A percentile compares a stretch with the other conserved stretches of the same genome.
Conservation (phyloP, 2,888 invertebrate species). For the Drymonia ruficornis region DNA sequence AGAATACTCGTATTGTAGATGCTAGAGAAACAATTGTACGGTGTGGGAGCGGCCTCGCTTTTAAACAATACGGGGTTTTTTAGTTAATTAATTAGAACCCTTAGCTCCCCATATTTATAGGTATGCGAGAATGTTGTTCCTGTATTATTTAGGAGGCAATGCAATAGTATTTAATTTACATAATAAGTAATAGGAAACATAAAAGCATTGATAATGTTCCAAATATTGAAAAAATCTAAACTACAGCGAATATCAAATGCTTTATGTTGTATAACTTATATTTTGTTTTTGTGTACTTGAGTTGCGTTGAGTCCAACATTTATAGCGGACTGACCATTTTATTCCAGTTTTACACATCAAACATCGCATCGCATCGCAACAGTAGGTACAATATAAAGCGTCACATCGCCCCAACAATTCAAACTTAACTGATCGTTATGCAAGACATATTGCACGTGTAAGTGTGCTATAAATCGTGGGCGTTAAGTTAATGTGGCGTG, state of each 20-base stretch:
- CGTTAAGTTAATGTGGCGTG: not conserved
- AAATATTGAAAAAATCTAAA: no score
- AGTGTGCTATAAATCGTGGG: slow-evolving; percentile 10
- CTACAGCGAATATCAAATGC: no score
- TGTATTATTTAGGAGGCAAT: no score
- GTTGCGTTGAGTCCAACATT: not conserved
- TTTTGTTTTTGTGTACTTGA: no score
- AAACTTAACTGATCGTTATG: slow-evolving; percentile 12
- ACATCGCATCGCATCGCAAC: not conserved
- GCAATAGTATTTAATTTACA: no score
- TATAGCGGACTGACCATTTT: not conserved
- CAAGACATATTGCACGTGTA: slow-evolving; percentile 9
- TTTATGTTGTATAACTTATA: no score
- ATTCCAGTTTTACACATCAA: not conserved
- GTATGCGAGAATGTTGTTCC: no score
- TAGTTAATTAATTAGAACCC: no score
- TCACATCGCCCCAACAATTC: not conserved
- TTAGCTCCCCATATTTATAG: no score
- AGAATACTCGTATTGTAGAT: not conserved
- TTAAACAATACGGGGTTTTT: no score
- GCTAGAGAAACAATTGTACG: not conserved
- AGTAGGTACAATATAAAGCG: slow-evolving; percentile 1
- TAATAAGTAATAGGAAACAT: no score
- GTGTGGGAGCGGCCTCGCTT: not conserved
- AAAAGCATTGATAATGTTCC: no score